phyloP scores from a whole-genome alignment of 2,888 invertebrate genomes.

The Chloroclystis v-ata region DNA sequence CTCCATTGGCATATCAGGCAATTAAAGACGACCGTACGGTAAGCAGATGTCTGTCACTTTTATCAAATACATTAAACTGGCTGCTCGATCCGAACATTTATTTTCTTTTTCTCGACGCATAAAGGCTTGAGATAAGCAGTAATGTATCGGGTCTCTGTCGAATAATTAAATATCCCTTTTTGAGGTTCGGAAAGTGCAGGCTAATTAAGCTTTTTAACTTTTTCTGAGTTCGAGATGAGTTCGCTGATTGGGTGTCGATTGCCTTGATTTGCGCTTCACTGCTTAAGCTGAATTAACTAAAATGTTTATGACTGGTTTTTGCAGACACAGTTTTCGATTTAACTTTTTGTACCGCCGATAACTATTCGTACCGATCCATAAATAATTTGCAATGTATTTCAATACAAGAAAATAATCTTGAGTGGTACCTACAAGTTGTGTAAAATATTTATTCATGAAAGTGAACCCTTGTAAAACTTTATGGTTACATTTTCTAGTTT shows the following conservation, averaged over 20 bases:
- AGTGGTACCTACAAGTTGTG: not conserved
- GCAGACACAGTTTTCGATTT: too few species aligned
- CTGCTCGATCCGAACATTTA: slow-evolving; percentile 66
- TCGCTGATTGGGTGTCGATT: slow-evolving; percentile 8
- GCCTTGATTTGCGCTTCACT: too few species aligned
- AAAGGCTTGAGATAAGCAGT: slow-evolving; percentile 70
- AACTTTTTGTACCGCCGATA: too few species aligned
- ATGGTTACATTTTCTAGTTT: slow-evolving; percentile 3
- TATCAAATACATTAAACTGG: slow-evolving; percentile 77
- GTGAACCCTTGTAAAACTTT: not conserved
- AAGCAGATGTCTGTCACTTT: slow-evolving; percentile 74
- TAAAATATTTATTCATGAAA: slow-evolving; percentile 1
- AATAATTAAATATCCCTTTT: slow-evolving; percentile 71
- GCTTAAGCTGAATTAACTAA: too few species aligned
- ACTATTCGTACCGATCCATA: not conserved
- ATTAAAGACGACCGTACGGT: slow-evolving; percentile 65
- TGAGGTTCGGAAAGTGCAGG: slow-evolving; percentile 44
- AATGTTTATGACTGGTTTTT: too few species aligned
- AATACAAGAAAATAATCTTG: not conserved
- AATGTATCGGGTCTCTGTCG: slow-evolving; percentile 63
- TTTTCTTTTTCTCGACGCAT: slow-evolving; percentile 56
- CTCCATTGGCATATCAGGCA: slow-evolving; percentile 67
- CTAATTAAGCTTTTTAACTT: slow-evolving; percentile 55
- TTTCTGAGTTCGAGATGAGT: slow-evolving; percentile 21
- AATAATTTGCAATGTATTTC: not conserved